phyloP scores from a whole-genome alignment of 2,888 invertebrate species.

The Tenthredo distinguenda region DNA sequence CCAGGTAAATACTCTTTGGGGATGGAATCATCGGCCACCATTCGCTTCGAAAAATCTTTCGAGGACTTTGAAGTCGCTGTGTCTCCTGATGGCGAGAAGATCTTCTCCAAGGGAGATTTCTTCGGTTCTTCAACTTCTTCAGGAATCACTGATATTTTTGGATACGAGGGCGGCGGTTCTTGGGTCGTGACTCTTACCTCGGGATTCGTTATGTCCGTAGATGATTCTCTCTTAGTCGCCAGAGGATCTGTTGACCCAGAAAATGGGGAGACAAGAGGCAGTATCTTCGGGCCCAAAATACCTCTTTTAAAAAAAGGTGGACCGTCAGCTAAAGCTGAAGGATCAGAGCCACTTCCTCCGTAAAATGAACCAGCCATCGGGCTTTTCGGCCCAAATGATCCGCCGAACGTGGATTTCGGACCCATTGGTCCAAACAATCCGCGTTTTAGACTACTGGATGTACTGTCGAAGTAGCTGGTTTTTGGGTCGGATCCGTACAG shows the following conservation, averaged over 20 bases:
- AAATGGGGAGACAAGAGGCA: neutral
- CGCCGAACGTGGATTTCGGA: constrained; percentile 25
- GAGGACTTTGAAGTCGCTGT: neutral
- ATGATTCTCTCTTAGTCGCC: neutral
- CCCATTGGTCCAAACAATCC: constrained; percentile 52
- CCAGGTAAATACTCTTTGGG: constrained; percentile 67
- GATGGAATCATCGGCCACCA: constrained; percentile 44
- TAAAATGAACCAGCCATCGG: neutral
- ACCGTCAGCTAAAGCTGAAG: constrained; percentile 41
- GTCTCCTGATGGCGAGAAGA: constrained; percentile 33
- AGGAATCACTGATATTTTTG: constrained; percentile 65
- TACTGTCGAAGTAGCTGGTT: constrained; percentile 7
- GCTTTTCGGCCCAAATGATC: constrained; percentile 35
- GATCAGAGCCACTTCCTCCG: constrained; percentile 41
- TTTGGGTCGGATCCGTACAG: constrained; percentile 11
- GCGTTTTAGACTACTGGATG: constrained; percentile 50
- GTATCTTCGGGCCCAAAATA: neutral
- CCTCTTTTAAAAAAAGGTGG: constrained; percentile 49
- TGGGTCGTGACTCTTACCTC: constrained; percentile 54
- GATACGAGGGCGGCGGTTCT: constrained; percentile 67
- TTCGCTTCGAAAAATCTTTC: constrained; percentile 26
- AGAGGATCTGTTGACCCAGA: neutral
- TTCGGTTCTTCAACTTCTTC: constrained; percentile 64
- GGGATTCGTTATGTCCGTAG: neutral
- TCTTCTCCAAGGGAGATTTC: constrained; percentile 31